Base-by-base conservation (phyloP, 2,888 invertebrate species). In the Athripsodes cinereus region DNA sequence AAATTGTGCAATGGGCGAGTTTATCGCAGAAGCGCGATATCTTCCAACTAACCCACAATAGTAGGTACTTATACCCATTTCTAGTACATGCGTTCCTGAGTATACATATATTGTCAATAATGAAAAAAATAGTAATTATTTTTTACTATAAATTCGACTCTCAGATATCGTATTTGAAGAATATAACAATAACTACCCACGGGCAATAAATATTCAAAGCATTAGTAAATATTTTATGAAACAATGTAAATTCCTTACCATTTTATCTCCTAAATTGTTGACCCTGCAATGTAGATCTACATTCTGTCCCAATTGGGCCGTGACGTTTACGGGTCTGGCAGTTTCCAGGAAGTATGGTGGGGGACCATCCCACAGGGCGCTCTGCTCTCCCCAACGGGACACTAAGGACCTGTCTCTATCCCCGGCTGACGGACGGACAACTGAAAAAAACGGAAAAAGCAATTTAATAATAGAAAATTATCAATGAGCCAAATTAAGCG, bases 251-350 rank as follows among this genome's bases (percentile, higher is more conserved):
- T 26, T 26, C 26, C 50, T 18, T 31, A 63, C 63, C 50, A 61
- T 63, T 34, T 63, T 62, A 13, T 62, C 61, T 8, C 58, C 61
- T 1, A 63, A 49, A 46, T 63, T 57, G 35, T 62, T 60, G 16
- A 63, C 63, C 18, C 59, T 48, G 54, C 63, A 63, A 31, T 63
- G 63, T 13, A 63, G 51, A 13, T 53, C 40, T 8, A 59, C 63
- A 35, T 62, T 60, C 19, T 58, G 50, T 2, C 61, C 63, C 22
- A 58, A 26, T 21, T 63, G 63, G 10, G 60, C 58, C 3, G 63
- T 60, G 10, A 61, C 63, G 26, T 63, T 63, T 5, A 47, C 49
- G 52, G 52, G 48, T 6, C 44, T 40, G 26, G 52, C 54, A 46
- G 50, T 52, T 21, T 58, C 58, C 10, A 55, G 51, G 55, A 62